A percentile compares a stretch with the other conserved stretches of the same genome.
Conservation (phyloP, 2,888 invertebrate genomes). For the Troides aeacus region DNA sequence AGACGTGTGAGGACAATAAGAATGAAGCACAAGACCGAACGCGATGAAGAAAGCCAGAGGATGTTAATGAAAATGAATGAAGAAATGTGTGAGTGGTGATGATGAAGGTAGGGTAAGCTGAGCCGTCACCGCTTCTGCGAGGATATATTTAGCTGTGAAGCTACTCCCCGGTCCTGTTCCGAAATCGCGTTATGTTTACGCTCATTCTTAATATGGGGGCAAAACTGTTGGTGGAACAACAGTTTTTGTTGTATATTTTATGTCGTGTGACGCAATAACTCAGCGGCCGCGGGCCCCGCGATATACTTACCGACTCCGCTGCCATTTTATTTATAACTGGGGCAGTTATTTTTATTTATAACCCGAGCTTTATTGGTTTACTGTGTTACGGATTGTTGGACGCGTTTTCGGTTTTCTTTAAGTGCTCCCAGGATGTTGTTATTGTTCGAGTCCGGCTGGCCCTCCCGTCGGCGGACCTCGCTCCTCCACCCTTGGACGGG, state of each 20-base stretch:
- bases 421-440: conserved; percentile 45
- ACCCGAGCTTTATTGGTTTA: conserved; percentile 57
- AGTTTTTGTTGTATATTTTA: conserved; percentile 78
- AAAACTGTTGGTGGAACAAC: conserved; percentile 79
- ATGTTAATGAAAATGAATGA: no score
- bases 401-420: conserved; percentile 53
- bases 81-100: no score
- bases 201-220: conserved; percentile 79
- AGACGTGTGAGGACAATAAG: no score
- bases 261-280: conserved; percentile 78
- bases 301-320: conserved; percentile 59
- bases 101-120: no score
- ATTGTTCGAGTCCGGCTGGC: conserved; percentile 39
- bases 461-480: conserved; percentile 29
- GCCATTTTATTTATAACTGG: conserved; percentile 54
- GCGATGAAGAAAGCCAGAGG: no score
- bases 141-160: conserved; percentile 19
- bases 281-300: conserved; percentile 63
- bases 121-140: background rate
- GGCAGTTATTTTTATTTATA: conserved; percentile 74
- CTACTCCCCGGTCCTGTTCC: conserved; percentile 60
- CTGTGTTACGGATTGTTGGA: conserved; percentile 69
- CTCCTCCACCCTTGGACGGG: conserved; percentile 8
- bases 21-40: no score
- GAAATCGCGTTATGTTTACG: conserved; percentile 77